Evolutionary conservation across 2,797 vertebrate genomes (phyloP), one percentile per base, ranked within the genome.

Genomic region (Sorex maritimensis): DNA sequence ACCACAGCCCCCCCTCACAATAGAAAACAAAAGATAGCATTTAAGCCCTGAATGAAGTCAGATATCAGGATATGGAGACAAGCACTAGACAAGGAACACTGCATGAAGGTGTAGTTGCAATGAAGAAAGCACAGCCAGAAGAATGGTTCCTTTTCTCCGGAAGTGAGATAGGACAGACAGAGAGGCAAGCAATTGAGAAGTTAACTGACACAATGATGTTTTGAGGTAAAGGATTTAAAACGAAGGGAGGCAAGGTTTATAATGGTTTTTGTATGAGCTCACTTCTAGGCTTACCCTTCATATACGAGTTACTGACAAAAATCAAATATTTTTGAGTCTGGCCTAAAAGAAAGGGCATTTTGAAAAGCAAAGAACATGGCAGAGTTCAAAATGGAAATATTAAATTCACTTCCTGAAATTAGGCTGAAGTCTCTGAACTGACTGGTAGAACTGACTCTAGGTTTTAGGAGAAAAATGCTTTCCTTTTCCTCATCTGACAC

Each of bases 381-480:
- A 34, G 12, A n/a, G 13, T 65, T 79, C 19, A 41, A 49, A 94
- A 69, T 44, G 21, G 55, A 82, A 24, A 26, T 65, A 65, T 71
- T 94, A 65, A 68, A 28, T 68, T 41, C 10, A 28, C 26, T 78
- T 68, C 44, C 68, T 90, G 67, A 90, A 88, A 81, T 94, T 65
- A 93, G 68, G 15, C 55, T 26, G 28, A 69, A 75, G 63, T 58
- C 24, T 82, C 65, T 71, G 83, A 24, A 78, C 41, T 34, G 34
- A 61, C 2, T 83, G 61, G 6, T 88, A 92, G 41, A 88, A 83
- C 55, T 65, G 71, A 83, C 30, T 86, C 52, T 19, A 73, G 72
- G 46, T 78, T 46, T 91, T 84, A 58, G 41, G 44, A 94, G 90
- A 94, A 67, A 61, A 5, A n/a, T 69, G 12, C 73, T 90, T 91